Conservation (phyloP, 2,888 invertebrate genomes). For the Plebejus melissa region DNA sequence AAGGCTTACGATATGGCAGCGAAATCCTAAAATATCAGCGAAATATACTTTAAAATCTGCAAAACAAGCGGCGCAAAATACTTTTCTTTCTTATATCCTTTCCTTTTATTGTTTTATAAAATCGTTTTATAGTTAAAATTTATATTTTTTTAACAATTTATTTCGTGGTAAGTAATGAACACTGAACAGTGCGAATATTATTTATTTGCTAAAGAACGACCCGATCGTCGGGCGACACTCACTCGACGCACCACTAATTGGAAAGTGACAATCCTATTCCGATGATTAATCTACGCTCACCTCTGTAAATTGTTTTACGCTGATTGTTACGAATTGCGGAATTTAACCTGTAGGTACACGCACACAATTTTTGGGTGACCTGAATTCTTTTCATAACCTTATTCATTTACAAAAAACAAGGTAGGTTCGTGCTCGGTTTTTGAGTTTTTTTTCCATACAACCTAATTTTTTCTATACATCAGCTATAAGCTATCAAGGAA, state of each 20-base stretch:
- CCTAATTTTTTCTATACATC: no score
- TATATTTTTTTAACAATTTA: slow-evolving; percentile 7
- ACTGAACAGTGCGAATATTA: not conserved
- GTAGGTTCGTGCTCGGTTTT: no score
- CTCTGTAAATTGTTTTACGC: slow-evolving; percentile 45
- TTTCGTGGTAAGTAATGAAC: not conserved
- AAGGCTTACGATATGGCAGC: not conserved
- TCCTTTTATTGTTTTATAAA: no score
- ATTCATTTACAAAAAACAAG: no score
- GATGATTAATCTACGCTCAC: slow-evolving; percentile 59
- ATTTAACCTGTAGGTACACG: slow-evolving; percentile 37
- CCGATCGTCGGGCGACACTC: slow-evolving; percentile 47
- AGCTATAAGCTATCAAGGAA: no score
- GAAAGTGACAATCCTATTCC: slow-evolving; percentile 73
- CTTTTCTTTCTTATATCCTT: not conserved
- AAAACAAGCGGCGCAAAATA: no score
- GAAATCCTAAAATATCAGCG: no score
- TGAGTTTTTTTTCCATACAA: no score
- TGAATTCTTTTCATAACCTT: not conserved
- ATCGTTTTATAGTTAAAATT: not conserved
- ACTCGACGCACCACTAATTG: slow-evolving; percentile 63
- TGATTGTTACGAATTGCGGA: slow-evolving; percentile 44
- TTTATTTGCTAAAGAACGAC: slow-evolving; percentile 33
- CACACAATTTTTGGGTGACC: not conserved
- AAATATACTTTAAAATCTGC: no score